Evolutionary conservation across 2,113 vertebrate genomes (phyloP).

Genomic region (Aldabrachelys gigantea): DNA sequence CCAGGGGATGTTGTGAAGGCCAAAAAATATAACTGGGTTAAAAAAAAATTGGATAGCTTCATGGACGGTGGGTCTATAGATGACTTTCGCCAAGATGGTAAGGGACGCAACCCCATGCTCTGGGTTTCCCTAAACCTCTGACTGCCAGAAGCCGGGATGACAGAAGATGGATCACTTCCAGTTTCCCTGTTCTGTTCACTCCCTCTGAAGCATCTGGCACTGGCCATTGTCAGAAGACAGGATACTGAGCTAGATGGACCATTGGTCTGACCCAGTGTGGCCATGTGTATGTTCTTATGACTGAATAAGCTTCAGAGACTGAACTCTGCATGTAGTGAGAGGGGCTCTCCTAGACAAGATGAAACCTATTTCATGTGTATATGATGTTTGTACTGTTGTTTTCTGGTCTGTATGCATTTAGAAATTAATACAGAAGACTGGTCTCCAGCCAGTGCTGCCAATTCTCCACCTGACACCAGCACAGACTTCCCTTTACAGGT

Average conservation of each 20-base stretch:
- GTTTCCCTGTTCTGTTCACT: not conserved
- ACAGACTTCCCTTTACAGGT: not conserved
- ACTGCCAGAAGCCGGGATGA: not conserved
- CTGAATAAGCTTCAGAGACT: conserved; percentile 59
- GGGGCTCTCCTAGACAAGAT: conserved; percentile 9
- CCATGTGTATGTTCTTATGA: not conserved
- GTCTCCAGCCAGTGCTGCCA: not conserved
- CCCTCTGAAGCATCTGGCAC: not conserved
- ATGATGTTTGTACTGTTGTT: not conserved
- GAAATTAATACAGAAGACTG: not conserved
- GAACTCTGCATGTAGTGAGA: conserved; percentile 35
- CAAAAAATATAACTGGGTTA: not conserved
- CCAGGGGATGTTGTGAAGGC: not conserved
- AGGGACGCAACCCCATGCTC: not conserved
- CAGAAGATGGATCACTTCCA: not conserved
- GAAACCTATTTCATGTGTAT: not conserved
- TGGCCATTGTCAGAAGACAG: not conserved
- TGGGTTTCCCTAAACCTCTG: not conserved
- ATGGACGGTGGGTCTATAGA: not conserved
- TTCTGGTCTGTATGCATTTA: not conserved
- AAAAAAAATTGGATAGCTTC: not conserved
- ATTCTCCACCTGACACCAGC: not conserved
- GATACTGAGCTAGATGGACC: not conserved
- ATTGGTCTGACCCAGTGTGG: not conserved
- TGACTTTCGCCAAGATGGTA: not conserved